Evolutionary conservation across 2,113 vertebrate genomes (phyloP).

Genomic region (Xerus inauris): DNA sequence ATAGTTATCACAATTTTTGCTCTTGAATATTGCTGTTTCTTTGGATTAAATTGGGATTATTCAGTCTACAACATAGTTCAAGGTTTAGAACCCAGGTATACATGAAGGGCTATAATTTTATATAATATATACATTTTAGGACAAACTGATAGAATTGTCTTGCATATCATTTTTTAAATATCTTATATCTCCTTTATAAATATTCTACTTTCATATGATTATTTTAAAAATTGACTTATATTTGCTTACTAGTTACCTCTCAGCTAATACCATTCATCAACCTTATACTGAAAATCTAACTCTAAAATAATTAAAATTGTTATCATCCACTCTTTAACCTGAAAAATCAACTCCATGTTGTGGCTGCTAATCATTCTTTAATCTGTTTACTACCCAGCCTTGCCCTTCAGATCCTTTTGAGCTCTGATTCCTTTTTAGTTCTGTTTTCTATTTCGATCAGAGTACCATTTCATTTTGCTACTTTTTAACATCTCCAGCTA

Average conservation of each 20-base stretch:
- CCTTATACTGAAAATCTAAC: neutral
- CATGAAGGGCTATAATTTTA: conserved; percentile 11
- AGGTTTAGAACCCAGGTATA: conserved; percentile 2
- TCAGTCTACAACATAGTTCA: conserved; percentile 39
- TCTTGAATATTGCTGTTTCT: conserved; percentile 51
- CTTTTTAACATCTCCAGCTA: neutral
- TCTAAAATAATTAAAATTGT: neutral
- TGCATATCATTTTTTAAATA: conserved; percentile 17
- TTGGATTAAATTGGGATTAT: conserved; percentile 37
- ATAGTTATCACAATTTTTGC: conserved; percentile 23
- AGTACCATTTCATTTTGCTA: neutral
- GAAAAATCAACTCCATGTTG: neutral
- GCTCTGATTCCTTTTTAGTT: neutral
- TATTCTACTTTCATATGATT: neutral
- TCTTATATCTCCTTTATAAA: neutral
- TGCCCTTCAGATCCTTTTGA: neutral
- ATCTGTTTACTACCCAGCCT: neutral
- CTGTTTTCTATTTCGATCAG: conserved; percentile 12
- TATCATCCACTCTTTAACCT: neutral
- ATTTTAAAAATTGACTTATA: conserved; percentile 41
- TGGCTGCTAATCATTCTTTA: neutral
- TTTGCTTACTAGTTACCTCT: conserved; percentile 12
- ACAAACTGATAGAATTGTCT: conserved; percentile 20
- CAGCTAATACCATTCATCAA: neutral
- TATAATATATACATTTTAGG: neutral